These are phyloP conservation scores for Amazona guildingii DNA, from an alignment of 2,113 vertebrate species.

Conservation along the genomic window DNA sequence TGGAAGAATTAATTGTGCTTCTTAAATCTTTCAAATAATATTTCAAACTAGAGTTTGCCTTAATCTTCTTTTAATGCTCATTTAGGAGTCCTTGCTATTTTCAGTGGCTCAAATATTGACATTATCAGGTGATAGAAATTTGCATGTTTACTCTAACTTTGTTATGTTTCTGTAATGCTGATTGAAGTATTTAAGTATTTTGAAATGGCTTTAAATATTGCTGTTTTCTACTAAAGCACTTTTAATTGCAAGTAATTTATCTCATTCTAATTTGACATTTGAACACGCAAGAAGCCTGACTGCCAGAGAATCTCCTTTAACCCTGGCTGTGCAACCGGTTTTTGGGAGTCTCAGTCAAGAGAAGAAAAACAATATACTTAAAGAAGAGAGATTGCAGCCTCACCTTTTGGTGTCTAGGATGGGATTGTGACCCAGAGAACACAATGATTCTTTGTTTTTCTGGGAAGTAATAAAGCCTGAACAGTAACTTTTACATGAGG, in stretches of 20 bases:
- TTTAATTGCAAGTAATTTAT: background rate
- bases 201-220: background rate
- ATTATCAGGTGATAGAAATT: background rate
- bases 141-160: accelerated
- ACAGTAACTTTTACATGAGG: background rate
- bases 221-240: background rate
- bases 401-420: background rate
- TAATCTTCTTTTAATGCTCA: background rate
- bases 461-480: background rate
- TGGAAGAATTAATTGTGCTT: background rate
- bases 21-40: background rate
- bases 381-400: background rate
- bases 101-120: background rate
- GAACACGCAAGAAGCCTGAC: background rate
- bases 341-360: background rate
- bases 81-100: background rate
- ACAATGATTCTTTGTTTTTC: background rate
- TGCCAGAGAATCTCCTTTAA: background rate
- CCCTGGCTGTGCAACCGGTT: background rate
- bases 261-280: background rate
- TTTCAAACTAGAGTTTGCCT: background rate
- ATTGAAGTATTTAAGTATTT: background rate
- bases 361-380: background rate
- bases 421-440: background rate
- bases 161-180: background rate